A percentile compares a stretch with the other conserved stretches of the same genome.
Conservation (phyloP, 2,888 invertebrate genomes). For the Gymnocheta viridis region DNA sequence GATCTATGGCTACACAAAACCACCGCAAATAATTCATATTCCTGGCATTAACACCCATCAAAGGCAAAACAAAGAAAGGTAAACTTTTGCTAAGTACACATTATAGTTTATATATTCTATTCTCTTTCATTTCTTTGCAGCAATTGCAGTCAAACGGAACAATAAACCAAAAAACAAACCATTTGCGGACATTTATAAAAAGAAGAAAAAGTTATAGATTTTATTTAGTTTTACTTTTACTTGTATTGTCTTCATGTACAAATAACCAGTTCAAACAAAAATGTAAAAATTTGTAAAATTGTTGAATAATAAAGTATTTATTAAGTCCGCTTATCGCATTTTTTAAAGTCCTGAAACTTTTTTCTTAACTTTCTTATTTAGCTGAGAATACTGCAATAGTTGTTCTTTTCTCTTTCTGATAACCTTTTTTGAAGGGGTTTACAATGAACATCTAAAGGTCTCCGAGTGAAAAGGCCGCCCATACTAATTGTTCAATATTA, state of each 20-base stretch:
- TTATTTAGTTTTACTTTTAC: slow-evolving; percentile 29
- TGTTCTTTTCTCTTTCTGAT: too few species aligned
- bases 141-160: slow-evolving; percentile 22
- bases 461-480: too few species aligned
- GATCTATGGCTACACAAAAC: not conserved
- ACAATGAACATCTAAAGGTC: too few species aligned
- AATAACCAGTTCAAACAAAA: slow-evolving; percentile 17
- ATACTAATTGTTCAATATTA: too few species aligned
- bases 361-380: too few species aligned
- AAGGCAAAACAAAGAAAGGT: slow-evolving; percentile 29
- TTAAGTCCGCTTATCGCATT: too few species aligned
- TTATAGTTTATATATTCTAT: not conserved
- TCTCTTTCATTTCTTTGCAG: not conserved
- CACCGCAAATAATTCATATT: slow-evolving; percentile 45
- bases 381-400: too few species aligned
- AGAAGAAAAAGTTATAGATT: not conserved
- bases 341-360: too few species aligned
- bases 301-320: not conserved
- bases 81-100: slow-evolving; percentile 9
- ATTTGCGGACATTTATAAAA: slow-evolving; percentile 27
- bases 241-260: slow-evolving; percentile 16
- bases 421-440: too few species aligned
- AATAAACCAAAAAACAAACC: slow-evolving; percentile 35
- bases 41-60: slow-evolving; percentile 31
- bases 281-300: not conserved